Evolutionary conservation across 2,888 invertebrate genomes (phyloP), one percentile per base, ranked within the genome.

Genomic region (Drosophila prostipennis): DNA sequence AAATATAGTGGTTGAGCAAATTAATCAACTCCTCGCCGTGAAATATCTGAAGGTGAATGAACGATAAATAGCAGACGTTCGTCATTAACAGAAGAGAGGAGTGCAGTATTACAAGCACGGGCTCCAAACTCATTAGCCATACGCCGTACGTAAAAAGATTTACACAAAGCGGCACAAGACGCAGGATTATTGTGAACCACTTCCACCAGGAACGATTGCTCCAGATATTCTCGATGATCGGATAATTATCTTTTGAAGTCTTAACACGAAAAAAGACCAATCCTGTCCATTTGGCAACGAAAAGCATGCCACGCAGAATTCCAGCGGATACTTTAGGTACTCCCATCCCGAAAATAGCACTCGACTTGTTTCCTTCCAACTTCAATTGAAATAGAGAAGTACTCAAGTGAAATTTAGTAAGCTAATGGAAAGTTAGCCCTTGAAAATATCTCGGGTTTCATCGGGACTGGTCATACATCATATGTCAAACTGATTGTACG

Each of bases 1-100:
- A 6, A 14, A 59, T n/a, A 55, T 26, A 43, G 0, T 7, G 14
- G 10, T 59, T 59, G 2, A 40, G 11, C 5, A 59, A 43, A 7
- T 10, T 16, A 11, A 16, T 19, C 13, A 55, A 6, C n/a, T 43
- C 26, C 6, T 34, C 2, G 6, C 34, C 26, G 6, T 36, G 11
- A 1, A 43, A 26, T 6, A 16, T 0, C 16, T 55, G 55, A 16
- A 55, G 23, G 7, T 36, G 11, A 3, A 36, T 2, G 16, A 43
- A 81, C 4, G 76, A 80, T 34, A 72, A 6, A 37, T 48, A 76
- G 4, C 85, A 83, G 40, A 64, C 69, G 14, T 26, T 36, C 1
- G 11, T 8, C 6, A 26, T 7, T 4, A 36, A 2, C 3, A 59
- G 8, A 1, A 16, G n/a, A 10, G 23, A 4, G 13, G 1, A 16